phyloP scores from a whole-genome alignment of 2,113 vertebrate genomes.

The Regulus satrapa region DNA sequence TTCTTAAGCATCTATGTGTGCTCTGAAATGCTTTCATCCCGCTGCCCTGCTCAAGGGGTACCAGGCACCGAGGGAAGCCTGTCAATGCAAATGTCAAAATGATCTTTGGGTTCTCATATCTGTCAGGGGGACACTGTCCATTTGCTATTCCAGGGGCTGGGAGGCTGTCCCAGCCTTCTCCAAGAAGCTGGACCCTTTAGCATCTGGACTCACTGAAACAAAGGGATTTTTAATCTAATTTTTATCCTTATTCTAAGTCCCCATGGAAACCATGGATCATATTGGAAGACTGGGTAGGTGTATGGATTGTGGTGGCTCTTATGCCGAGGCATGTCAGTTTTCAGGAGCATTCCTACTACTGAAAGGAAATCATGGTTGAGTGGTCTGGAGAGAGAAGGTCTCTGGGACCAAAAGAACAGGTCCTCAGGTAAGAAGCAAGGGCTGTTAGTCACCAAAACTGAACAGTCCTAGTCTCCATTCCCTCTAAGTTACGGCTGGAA shows the following conservation, averaged over 20 bases:
- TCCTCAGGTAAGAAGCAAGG: not conserved
- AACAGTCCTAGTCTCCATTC: not conserved
- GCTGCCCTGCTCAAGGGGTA: not conserved
- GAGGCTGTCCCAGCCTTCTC: not conserved
- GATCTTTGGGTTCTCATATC: not conserved
- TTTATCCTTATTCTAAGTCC: not conserved
- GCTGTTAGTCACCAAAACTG: not conserved
- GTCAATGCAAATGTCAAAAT: not conserved
- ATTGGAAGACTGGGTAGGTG: not conserved
- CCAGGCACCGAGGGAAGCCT: not conserved
- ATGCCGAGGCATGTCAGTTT: accelerated
- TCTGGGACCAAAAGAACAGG: not conserved
- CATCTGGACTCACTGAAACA: not conserved
- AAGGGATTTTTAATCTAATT: not conserved
- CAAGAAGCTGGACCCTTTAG: not conserved
- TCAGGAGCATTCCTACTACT: not conserved
- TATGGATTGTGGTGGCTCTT: not conserved
- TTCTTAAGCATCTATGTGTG: conserved; percentile 29
- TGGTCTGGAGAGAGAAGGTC: not conserved
- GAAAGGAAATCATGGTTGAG: not conserved
- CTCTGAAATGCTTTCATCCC: conserved; percentile 24
- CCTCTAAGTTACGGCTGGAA: not conserved
- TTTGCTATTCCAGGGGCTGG: not conserved
- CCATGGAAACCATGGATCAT: not conserved
- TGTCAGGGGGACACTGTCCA: not conserved